Conservation (phyloP, 2,797 vertebrate species). For the Helarctos malayanus region DNA sequence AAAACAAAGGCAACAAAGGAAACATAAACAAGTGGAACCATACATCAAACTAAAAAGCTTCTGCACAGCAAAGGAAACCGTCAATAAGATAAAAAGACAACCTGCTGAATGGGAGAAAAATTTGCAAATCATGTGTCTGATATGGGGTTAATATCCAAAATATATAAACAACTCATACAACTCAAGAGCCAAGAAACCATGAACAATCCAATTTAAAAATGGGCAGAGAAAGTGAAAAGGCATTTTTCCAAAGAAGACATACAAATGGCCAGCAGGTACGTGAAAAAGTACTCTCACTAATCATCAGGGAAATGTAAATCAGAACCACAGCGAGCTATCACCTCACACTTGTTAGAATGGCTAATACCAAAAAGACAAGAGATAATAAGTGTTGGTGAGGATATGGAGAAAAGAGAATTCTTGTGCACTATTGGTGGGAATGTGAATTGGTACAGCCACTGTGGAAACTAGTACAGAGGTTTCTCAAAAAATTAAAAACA, state of each 20-base stretch:
- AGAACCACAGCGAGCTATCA: background rate
- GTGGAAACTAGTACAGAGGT: background rate
- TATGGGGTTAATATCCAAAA: background rate
- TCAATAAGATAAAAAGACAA: background rate
- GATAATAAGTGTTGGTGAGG: background rate
- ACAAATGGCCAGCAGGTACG: background rate
- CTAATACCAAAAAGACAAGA: background rate
- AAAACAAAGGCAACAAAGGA: background rate
- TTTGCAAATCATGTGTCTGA: background rate
- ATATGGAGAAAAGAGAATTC: background rate
- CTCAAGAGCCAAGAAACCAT: background rate
- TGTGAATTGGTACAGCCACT: background rate
- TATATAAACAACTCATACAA: background rate
- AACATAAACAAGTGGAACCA: background rate
- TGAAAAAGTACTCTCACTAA: background rate
- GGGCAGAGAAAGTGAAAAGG: background rate
- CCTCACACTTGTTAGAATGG: background rate
- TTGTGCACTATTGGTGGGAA: background rate
- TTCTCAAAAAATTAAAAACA: conserved; percentile 35
- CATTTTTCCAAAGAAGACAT: background rate
- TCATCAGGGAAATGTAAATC: background rate
- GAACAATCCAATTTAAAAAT: background rate
- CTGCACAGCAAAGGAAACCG: background rate
- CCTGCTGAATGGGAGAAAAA: background rate
- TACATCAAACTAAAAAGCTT: background rate